Evolutionary conservation across 2,113 vertebrate species (phyloP).

Genomic region (Hippocampus barbouri): DNA sequence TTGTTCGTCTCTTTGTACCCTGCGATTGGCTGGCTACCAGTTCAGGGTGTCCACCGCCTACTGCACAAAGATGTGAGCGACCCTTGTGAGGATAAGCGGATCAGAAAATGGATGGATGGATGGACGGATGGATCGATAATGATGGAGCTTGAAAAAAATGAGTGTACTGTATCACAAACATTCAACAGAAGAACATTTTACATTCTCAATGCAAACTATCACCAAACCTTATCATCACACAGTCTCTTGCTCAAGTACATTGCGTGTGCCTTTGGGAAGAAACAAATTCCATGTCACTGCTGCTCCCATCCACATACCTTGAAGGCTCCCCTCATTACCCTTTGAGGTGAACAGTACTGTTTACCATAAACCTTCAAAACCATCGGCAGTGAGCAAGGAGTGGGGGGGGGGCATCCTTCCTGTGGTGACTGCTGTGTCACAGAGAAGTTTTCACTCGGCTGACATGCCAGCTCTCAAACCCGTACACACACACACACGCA

Average conservation of each 20-base stretch:
- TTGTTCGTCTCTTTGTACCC: no score
- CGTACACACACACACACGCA: constrained; percentile 5
- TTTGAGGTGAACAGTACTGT: constrained; percentile 53
- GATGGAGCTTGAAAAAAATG: constrained; percentile 28
- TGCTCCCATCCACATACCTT: constrained; percentile 12
- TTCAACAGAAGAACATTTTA: constrained; percentile 16
- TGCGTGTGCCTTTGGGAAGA: constrained; percentile 36
- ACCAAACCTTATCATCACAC: not conserved
- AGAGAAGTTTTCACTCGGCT: constrained; percentile 48
- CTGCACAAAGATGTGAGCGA: no score
- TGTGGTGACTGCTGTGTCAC: constrained; percentile 53
- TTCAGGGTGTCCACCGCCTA: no score
- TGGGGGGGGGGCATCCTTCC: constrained; percentile 65
- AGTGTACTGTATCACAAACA: constrained; percentile 23
- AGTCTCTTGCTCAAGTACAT: not conserved
- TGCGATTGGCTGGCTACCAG: no score
- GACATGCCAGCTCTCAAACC: constrained; percentile 29
- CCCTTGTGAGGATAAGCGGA: no score
- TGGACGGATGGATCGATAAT: no score
- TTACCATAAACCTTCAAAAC: constrained; percentile 42
- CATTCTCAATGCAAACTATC: constrained; percentile 9
- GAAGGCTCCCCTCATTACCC: constrained; percentile 36
- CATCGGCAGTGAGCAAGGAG: constrained; percentile 21
- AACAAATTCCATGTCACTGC: constrained; percentile 33
- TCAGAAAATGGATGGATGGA: no score